A percentile compares a stretch with the other conserved stretches of the same genome.
phyloP scores from a whole-genome alignment of 2,113 vertebrate species.

The Anoura caudifer region DNA sequence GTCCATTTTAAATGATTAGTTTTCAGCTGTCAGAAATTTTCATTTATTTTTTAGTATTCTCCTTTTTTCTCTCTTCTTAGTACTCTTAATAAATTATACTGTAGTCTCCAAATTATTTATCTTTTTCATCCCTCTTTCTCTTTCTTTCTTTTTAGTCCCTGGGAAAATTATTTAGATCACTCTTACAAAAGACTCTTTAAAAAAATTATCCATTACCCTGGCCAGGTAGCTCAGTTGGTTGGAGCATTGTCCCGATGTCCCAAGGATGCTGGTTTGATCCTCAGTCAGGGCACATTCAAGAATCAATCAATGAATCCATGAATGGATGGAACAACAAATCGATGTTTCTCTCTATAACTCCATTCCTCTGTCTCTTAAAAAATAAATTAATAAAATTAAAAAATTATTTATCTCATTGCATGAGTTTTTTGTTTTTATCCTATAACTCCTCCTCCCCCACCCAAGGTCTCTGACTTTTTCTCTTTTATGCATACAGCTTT shows the following conservation, averaged over 20 bases:
- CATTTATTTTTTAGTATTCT: background rate
- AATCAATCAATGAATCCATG: no score
- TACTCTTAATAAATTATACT: background rate
- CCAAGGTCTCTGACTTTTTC: background rate
- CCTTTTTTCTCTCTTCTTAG: background rate
- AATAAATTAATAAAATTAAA: no score
- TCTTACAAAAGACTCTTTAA: background rate
- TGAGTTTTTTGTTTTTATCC: background rate
- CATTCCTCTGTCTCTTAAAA: no score
- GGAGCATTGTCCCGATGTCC: no score
- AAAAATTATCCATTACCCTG: background rate
- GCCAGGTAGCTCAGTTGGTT: no score
- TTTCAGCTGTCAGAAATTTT: slow-evolving; percentile 9
- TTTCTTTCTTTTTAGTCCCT: background rate
- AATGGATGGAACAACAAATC: no score
- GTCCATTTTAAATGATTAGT: background rate
- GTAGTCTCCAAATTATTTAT: background rate
- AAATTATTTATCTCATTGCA: background rate
- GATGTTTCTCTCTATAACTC: no score
- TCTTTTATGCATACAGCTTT: background rate
- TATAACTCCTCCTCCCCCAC: background rate
- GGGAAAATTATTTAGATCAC: background rate
- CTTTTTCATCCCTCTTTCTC: background rate
- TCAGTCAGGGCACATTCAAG: no score
- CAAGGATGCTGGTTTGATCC: no score